phyloP scores from a whole-genome alignment of 2,888 invertebrate species.

The Lottia gigantea region DNA sequence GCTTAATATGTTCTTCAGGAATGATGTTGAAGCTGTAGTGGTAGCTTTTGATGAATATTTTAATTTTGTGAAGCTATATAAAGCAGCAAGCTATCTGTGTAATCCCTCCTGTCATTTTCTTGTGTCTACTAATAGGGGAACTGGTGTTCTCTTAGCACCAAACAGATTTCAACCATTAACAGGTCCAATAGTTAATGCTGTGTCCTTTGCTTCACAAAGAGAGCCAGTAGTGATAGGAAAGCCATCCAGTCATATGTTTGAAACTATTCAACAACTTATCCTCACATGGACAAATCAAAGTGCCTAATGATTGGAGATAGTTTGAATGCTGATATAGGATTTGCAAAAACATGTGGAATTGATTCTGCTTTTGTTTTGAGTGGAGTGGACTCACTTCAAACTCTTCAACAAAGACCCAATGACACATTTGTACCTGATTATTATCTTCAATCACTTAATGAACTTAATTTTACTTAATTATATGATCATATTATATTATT shows the following conservation, averaged over 20 bases:
- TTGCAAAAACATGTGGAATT: slow-evolving; percentile 50
- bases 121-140: slow-evolving; percentile 78
- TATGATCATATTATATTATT: too few species aligned
- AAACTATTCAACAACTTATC: slow-evolving; percentile 42
- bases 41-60: slow-evolving; percentile 95
- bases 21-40: slow-evolving; percentile 84
- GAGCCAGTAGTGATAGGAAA: slow-evolving; percentile 53
- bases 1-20: slow-evolving; percentile 37
- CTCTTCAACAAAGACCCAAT: slow-evolving; percentile 23
- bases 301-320: slow-evolving; percentile 57
- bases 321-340: slow-evolving; percentile 48
- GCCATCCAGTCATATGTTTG: slow-evolving; percentile 44
- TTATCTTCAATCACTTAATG: slow-evolving; percentile 39
- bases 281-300: slow-evolving; percentile 32
- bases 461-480: not conserved
- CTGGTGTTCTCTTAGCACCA: slow-evolving; percentile 30
- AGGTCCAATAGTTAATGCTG: slow-evolving; percentile 46
- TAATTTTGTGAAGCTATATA: slow-evolving; percentile 89
- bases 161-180: slow-evolving; percentile 48
- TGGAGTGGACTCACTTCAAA: slow-evolving; percentile 35
- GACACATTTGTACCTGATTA: slow-evolving; percentile 39
- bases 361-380: slow-evolving; percentile 53
- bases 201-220: slow-evolving; percentile 40
- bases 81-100: slow-evolving; percentile 89
- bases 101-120: slow-evolving; percentile 84